Base-by-base conservation (phyloP, 2,888 invertebrate genomes). In the Schizotus pectinicornis region DNA sequence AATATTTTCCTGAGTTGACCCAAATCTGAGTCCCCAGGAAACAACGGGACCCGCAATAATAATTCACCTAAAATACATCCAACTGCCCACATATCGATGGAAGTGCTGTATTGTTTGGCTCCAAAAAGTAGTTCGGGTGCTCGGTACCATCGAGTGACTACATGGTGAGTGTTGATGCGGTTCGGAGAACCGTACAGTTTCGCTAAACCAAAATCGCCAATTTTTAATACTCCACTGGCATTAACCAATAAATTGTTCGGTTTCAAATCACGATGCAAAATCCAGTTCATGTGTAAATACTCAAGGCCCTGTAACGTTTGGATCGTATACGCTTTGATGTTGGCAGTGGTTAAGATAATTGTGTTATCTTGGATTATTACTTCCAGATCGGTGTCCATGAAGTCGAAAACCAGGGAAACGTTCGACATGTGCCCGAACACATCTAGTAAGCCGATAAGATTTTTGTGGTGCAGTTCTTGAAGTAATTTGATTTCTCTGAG, bases 351-450 rank as follows among this genome's bases (percentile, higher is more conserved):
- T 54, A 98, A 82, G 56, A 97, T 92, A 71, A 97, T 92, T 68
- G 86, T 89, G 61, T 81, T 88, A 75, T 98, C 97, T 80, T 93
- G 94, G 67, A 94, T 89, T 67, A 94, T 90, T 66, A 95, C 93
- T 85, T 99, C 99, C 70, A 99, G 82, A 81, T 99, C 99, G 33
- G 98, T 98, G 76, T 98, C 97, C 98, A 99, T 98, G 74, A 97
- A 99, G 80, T 99, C 99, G 82, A 99, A 98, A 0, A 99, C 99
- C 55, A 99, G 81, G 12, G 98, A 98, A 12, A 99, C 94, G 84
- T 98, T 98, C 9, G 98, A 98, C 80, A 94, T 92, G 74, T 96
- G 93, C n/a, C 98, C 98, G 83, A 98, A 98, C 2, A 98, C 98
- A 86, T 99, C 98, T 84, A 92, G 80, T 62, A 94, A 80, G 8